Evolutionary conservation across 1,140 invertebrate species (phyloP), one percentile per base, ranked within the genome.

Genomic region (Spodoptera frugiperda): DNA sequence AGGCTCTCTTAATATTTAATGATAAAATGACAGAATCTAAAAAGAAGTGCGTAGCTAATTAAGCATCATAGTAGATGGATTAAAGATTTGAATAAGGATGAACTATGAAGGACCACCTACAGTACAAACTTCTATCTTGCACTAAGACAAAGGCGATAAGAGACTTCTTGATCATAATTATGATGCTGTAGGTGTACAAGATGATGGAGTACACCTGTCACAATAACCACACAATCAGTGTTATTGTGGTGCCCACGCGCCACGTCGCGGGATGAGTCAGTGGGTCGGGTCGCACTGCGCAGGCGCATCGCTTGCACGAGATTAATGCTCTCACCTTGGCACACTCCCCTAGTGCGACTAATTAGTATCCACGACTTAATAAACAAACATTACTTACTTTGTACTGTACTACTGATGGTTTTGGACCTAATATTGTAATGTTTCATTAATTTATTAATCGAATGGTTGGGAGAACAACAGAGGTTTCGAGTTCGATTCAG

Each of bases 241-340:
- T 80, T 65, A 84, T 82, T 84, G 79, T 82, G 57, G 0, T 63
- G 70, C 88, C 88, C 81, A 90, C 25, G 25, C 25, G 25, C 25
- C 25, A 25, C 88, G 78, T 76, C 4, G 33, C 57, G 51, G 65
- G 81, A 82, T 89, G 89, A 91, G 59, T 91, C 89, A 89, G 74
- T 80, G 12, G 3, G 33, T 17, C 33, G 33, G 51, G 30, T 30
- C 68, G 33, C 51, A 33, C 12, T n/a, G 51, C 11, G 44, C 17
- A 12, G 63, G 25, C 10, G 21, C 49, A 30, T 51, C 67, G 51
- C 46, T 11, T 11, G 33, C 25, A 51, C 44, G 49, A 70, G 68
- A 78, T 81, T 57, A 73, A 80, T 75, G 33, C 73, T 57, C 59
- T 78, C 75, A 59, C 79, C 79, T 83, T 83, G 82, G 67, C 82